Percentiles rank a stretch among this genome's conserved stretches.
Conservation (phyloP, 1,140 invertebrate genomes). For the Drosophila lini region DNA sequence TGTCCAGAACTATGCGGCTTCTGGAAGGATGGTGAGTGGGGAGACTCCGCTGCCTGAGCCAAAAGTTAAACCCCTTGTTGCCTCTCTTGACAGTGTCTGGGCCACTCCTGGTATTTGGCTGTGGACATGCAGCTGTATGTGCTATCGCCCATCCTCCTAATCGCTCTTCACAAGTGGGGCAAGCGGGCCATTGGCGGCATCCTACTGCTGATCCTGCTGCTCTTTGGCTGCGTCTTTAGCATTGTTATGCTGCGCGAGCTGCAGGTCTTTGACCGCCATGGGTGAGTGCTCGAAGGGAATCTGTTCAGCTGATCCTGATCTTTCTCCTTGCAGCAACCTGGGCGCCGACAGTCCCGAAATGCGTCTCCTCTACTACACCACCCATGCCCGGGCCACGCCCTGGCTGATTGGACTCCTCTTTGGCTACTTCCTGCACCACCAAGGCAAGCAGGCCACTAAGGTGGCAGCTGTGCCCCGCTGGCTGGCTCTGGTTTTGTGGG, state of each 20-base stretch:
- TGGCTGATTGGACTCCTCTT: constrained; percentile 77
- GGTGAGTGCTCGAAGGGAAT: constrained; percentile 31
- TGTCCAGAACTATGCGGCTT: constrained; percentile 76
- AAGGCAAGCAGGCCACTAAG: constrained; percentile 15
- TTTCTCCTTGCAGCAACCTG: constrained; percentile 44
- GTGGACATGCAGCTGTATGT: constrained; percentile 94
- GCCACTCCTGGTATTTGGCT: constrained; percentile 95
- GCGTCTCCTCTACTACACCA: constrained; percentile 73
- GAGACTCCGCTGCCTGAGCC: neutral
- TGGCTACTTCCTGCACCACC: constrained; percentile 66
- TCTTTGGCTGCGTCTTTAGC: constrained; percentile 64
- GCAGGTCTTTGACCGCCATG: constrained; percentile 53
- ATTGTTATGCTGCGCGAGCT: constrained; percentile 61
- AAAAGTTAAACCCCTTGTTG: neutral
- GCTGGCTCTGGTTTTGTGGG: constrained; percentile 53
- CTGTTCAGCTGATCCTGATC: too few relatives aligned
- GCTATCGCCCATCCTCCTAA: constrained; percentile 90
- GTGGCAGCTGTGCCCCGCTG: constrained; percentile 33
- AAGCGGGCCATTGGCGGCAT: constrained; percentile 48
- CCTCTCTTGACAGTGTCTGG: constrained; percentile 90
- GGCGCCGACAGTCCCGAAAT: constrained; percentile 57
- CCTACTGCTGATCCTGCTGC: constrained; percentile 52
- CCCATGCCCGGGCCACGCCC: constrained; percentile 71
- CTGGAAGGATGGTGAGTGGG: constrained; percentile 67
- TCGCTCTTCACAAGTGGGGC: constrained; percentile 88